phyloP scores from a whole-genome alignment of 2,888 invertebrate species.

The Dynastes tityus region DNA sequence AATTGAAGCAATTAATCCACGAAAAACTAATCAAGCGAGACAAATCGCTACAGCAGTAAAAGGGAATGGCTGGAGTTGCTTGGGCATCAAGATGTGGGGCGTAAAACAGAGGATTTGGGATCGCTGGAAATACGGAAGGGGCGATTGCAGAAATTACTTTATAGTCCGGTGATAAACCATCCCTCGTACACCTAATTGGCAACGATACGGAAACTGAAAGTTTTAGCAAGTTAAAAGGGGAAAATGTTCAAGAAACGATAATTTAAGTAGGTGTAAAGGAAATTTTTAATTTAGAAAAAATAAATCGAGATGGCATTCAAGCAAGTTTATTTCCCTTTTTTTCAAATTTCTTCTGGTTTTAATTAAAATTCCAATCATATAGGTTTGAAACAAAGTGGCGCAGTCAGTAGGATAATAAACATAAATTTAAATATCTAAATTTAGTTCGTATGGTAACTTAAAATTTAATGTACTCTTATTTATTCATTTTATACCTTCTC shows the following conservation, averaged over 20 bases:
- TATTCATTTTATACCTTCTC: no score
- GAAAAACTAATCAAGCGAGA: slow-evolving; percentile 72
- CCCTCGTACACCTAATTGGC: slow-evolving; percentile 69
- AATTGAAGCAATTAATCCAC: slow-evolving; percentile 72
- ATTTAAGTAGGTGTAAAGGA: not conserved
- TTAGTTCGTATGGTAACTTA: no score
- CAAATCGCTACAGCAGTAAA: slow-evolving; percentile 65
- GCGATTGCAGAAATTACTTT: slow-evolving; percentile 69
- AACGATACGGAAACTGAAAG: slow-evolving; percentile 48
- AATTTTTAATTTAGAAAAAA: not conserved
- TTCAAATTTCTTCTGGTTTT: no score
- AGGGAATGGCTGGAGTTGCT: not conserved
- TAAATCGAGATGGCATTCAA: no score
- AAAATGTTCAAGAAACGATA: not conserved
- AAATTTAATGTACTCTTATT: no score
- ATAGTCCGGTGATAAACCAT: slow-evolving; percentile 70
- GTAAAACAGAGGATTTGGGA: slow-evolving; percentile 52
- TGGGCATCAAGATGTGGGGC: not conserved
- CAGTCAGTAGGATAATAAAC: no score
- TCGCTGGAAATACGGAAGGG: slow-evolving; percentile 56
- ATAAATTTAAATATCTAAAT: no score
- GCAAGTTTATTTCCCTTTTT: no score
- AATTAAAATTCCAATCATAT: no score
- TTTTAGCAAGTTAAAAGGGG: not conserved
- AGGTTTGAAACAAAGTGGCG: no score